These are phyloP conservation scores for Spisula solida DNA, from an alignment of 2,888 invertebrate genomes.

Conservation along the genomic window DNA sequence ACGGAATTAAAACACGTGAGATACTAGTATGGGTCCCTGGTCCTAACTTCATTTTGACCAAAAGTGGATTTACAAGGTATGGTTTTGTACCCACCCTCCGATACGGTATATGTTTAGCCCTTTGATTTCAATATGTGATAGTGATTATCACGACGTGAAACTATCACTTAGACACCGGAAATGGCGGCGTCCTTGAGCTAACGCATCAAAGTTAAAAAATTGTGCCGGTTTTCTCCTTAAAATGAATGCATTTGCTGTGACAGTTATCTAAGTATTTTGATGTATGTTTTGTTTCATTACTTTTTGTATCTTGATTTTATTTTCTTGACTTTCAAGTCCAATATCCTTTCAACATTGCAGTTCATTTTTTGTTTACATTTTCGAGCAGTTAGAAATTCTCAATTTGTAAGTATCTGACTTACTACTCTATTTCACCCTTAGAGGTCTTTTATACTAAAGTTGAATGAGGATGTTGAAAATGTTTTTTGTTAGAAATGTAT, in stretches of 20 bases:
- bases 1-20: too few relatives aligned
- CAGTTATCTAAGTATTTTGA: neutral
- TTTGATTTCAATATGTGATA: neutral
- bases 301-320: neutral
- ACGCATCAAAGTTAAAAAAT: neutral
- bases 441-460: too few relatives aligned
- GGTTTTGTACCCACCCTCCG: too few relatives aligned
- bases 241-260: neutral
- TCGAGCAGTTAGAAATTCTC: neutral
- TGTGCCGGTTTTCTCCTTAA: neutral
- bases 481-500: too few relatives aligned
- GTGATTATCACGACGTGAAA: slow-evolving; percentile 10
- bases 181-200: slow-evolving; percentile 11
- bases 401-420: neutral
- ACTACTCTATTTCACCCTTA: neutral
- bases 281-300: neutral
- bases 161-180: neutral
- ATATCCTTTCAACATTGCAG: neutral
- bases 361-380: slow-evolving; percentile 6
- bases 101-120: too few relatives aligned
- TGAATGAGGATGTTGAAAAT: too few relatives aligned
- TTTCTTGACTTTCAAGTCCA: neutral
- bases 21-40: too few relatives aligned
- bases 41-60: too few relatives aligned
- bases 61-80: too few relatives aligned